Percentiles rank a stretch among this genome's conserved stretches.
Conservation (phyloP, 2,113 vertebrate species). For the Catharus bicknelli region DNA sequence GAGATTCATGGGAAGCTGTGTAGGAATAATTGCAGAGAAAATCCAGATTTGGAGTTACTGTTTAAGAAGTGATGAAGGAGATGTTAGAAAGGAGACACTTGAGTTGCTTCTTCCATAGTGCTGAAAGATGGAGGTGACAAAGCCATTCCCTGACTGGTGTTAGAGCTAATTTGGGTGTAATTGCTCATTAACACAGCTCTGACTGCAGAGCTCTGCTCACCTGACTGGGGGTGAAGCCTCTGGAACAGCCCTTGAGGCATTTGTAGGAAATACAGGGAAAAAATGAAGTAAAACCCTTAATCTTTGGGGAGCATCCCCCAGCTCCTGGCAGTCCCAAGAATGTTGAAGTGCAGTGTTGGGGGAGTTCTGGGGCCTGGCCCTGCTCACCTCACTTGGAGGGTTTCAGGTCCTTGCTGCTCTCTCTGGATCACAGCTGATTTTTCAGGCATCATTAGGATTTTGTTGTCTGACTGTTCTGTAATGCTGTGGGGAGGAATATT, state of each 20-base stretch:
- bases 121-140: background rate
- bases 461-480: background rate
- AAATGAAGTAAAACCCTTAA: background rate
- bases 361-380: background rate
- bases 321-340: background rate
- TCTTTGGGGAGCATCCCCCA: accelerated
- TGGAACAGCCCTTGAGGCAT: background rate
- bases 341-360: background rate
- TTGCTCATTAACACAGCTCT: slow-evolving; percentile 10
- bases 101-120: background rate
- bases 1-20: background rate
- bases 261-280: background rate
- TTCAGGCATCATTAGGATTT: accelerated
- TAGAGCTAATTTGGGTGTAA: slow-evolving; percentile 35
- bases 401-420: background rate
- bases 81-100: background rate
- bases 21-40: background rate
- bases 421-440: background rate
- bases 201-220: background rate
- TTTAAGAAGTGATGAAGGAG: background rate
- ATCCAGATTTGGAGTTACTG: background rate
- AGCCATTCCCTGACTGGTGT: background rate
- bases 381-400: background rate
- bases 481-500: background rate
- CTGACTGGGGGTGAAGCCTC: background rate